Evolutionary conservation across 2,888 invertebrate species (phyloP).

Genomic region (Lucinisca nassula): DNA sequence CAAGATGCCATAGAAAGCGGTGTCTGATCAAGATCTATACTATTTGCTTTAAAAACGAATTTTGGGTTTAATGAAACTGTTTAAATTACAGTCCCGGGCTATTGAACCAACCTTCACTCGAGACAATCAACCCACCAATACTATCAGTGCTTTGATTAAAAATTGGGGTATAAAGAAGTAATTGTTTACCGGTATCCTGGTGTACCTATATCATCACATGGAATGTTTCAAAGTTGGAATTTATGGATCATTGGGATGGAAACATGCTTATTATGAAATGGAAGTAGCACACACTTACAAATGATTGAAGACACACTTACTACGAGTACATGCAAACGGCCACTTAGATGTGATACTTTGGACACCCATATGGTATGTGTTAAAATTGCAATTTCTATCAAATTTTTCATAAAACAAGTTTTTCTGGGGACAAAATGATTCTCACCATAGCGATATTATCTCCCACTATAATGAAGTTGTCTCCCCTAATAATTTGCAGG

Average conservation of each 20-base stretch:
- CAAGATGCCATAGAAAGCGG: too few relatives aligned
- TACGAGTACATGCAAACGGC: background rate
- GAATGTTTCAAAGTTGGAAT: background rate
- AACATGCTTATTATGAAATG: background rate
- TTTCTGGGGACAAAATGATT: conserved; percentile 38
- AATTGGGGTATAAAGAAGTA: background rate
- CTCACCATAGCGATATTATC: conserved; percentile 41
- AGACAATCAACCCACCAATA: background rate
- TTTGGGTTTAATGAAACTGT: too few relatives aligned
- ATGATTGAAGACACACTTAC: conserved; percentile 26
- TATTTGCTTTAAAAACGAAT: too few relatives aligned
- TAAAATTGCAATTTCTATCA: background rate
- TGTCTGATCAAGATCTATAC: too few relatives aligned
- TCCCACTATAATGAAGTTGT: conserved; percentile 43
- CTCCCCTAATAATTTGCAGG: too few relatives aligned
- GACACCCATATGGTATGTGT: conserved; percentile 29
- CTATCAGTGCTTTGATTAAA: too few relatives aligned
- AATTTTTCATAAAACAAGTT: conserved; percentile 22
- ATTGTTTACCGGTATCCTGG: background rate
- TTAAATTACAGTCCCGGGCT: too few relatives aligned
- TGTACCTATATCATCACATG: background rate
- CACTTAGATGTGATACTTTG: conserved; percentile 15
- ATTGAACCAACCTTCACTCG: background rate
- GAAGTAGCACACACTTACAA: conserved; percentile 24
- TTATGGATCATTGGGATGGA: background rate